These are phyloP conservation scores for Tangara arthus DNA, from an alignment of 2,797 vertebrate species.

Conservation along the genomic window DNA sequence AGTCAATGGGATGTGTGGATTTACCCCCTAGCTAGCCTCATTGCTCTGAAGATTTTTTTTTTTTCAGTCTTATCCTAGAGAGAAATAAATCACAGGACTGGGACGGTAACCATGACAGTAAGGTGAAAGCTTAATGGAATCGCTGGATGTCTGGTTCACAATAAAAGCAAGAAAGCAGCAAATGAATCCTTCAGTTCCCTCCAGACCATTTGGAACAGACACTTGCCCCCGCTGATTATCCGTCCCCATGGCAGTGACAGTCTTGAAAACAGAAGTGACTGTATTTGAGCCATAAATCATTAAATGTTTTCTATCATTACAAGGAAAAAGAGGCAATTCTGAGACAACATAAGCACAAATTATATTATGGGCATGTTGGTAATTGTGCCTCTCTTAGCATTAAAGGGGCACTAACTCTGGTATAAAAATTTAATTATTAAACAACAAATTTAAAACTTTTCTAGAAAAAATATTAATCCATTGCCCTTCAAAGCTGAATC, in stretches of 20 bases:
- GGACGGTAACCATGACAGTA: slow-evolving; percentile 42
- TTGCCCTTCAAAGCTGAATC: not conserved
- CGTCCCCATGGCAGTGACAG: slow-evolving; percentile 46
- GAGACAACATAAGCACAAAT: not conserved
- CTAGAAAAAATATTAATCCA: not conserved
- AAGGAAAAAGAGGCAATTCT: not conserved
- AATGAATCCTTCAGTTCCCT: slow-evolving; percentile 23
- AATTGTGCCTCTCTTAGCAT: not conserved
- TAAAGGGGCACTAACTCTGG: not conserved
- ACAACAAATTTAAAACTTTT: not conserved
- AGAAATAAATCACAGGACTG: slow-evolving; percentile 27
- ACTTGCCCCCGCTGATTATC: not conserved
- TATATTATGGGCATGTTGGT: not conserved
- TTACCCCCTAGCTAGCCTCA: not conserved
- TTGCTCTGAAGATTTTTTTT: not conserved
- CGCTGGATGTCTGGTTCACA: not conserved
- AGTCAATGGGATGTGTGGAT: not conserved
- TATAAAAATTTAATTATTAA: not conserved
- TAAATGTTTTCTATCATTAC: slow-evolving; percentile 11
- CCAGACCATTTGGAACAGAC: slow-evolving; percentile 33
- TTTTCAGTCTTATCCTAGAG: not conserved
- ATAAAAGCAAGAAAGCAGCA: slow-evolving; percentile 6
- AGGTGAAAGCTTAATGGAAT: slow-evolving; percentile 49
- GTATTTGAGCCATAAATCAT: slow-evolving; percentile 7
- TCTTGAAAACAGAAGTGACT: slow-evolving; percentile 31